phyloP scores from a whole-genome alignment of 2,797 vertebrate species.

The Eidolon dupreanum region DNA sequence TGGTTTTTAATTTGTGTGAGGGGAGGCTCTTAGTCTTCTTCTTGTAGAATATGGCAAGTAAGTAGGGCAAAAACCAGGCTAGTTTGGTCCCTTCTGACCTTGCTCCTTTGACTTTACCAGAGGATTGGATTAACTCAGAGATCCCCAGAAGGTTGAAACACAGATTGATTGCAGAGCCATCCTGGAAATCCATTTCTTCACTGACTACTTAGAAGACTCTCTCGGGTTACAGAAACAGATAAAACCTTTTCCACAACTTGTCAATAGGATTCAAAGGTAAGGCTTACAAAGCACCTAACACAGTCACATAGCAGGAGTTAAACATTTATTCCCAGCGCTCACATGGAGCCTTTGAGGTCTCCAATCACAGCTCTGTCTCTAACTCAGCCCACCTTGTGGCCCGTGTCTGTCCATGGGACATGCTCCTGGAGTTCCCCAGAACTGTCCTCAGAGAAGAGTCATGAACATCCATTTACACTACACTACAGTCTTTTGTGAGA shows the following conservation, averaged over 20 bases:
- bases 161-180: neutral
- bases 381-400: neutral
- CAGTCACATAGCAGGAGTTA: neutral
- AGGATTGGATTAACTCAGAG: neutral
- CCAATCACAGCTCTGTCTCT: neutral
- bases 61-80: neutral
- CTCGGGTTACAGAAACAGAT: neutral
- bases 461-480: rapidly evolving
- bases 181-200: neutral
- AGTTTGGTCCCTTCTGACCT: neutral
- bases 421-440: neutral
- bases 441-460: neutral
- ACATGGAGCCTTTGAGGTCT: rapidly evolving
- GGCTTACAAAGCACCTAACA: neutral
- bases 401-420: neutral
- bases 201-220: neutral
- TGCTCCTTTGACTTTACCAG: neutral
- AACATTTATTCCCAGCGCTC: neutral
- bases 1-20: neutral
- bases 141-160: neutral
- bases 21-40: too few relatives aligned
- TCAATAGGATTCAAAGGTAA: neutral
- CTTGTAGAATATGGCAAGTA: neutral
- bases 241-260: neutral
- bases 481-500: neutral